These are phyloP conservation scores for Chloroclystis v-ata DNA, from an alignment of 2,888 invertebrate genomes.

Conservation along the genomic window DNA sequence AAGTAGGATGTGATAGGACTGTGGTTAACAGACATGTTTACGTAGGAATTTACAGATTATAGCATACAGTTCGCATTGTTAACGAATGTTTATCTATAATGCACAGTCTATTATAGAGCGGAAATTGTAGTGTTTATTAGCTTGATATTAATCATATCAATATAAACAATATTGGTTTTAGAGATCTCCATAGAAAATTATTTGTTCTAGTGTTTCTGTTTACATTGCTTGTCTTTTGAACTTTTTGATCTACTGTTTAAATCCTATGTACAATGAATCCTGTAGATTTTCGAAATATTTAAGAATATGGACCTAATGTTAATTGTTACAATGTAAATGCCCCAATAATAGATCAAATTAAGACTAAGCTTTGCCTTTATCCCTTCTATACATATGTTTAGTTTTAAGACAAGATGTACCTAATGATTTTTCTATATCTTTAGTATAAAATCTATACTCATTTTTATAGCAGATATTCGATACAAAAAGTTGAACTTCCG, in stretches of 20 bases:
- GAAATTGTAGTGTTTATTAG: conserved; percentile 9
- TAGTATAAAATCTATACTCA: conserved; percentile 31
- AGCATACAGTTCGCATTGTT: conserved; percentile 1
- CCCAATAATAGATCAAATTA: conserved; percentile 42
- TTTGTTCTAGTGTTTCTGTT: not conserved
- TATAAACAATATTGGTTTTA: not conserved
- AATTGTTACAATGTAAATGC: conserved; percentile 30
- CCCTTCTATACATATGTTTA: conserved; percentile 52
- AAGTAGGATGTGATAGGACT: not conserved
- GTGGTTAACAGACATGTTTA: not conserved
- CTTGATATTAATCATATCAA: conserved; percentile 8
- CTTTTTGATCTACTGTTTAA: not conserved
- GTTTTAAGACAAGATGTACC: conserved; percentile 42
- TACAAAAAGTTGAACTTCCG: not conserved
- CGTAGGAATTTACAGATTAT: conserved; percentile 2
- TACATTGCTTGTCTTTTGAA: not conserved
- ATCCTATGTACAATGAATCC: conserved; percentile 11
- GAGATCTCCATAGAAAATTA: not conserved
- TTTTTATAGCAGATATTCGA: conserved; percentile 17
- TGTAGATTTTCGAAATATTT: conserved; percentile 17
- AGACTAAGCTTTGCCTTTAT: conserved; percentile 62
- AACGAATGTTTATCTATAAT: conserved; percentile 2
- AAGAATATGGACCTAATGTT: not conserved
- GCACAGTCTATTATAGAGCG: conserved; percentile 2
- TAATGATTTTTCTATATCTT: conserved; percentile 39